Evolutionary conservation across 2,113 vertebrate genomes (phyloP), one percentile per base, ranked within the genome.

Genomic region (Triplophysa tibetana): DNA sequence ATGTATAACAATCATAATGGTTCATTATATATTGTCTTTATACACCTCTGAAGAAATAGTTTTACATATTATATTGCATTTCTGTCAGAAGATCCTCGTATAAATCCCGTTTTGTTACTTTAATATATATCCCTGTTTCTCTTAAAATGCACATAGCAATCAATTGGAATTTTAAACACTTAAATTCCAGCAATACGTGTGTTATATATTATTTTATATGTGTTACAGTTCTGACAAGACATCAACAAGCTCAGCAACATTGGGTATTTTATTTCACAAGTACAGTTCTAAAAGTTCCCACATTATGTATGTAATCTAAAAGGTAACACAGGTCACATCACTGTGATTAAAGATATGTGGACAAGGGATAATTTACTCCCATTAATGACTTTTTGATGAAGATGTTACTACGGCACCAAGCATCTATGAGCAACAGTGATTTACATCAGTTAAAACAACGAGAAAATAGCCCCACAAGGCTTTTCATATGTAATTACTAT

Each of bases 401-500:
- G 54, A n/a, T 56, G 54, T 56, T 56, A 41, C 52, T n/a, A 43
- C 38, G 14, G n/a, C 45, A 19, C 69, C 65, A 69, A 75, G 12
- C 62, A 83, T 2, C 56, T 21, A 2, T 29, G 24, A 68, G 8
- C 21, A 26, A 61, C 45, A 16, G 41, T 66, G 62, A 79, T 65
- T 61, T 63, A 78, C 41, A 75, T 77, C 65, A 74, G 17, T 16
- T 56, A 70, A 74, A 77, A 50, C 67, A 56, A 60, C 45, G 70
- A 68, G 80, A 48, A 58, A 69, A 67, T 76, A 82, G 81, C 77
- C 67, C 85, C 75, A 79, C 76, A 70, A 75, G 65, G 76, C 65
- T 84, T 68, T 61, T 56, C 61, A 38, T 48, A 62, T 38, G 26
- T 24, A 26, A 62, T 64, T 64, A 62, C 17, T 52, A 52, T 52